phyloP scores from a whole-genome alignment of 1,140 invertebrate genomes.

The Drepana arcuata region DNA sequence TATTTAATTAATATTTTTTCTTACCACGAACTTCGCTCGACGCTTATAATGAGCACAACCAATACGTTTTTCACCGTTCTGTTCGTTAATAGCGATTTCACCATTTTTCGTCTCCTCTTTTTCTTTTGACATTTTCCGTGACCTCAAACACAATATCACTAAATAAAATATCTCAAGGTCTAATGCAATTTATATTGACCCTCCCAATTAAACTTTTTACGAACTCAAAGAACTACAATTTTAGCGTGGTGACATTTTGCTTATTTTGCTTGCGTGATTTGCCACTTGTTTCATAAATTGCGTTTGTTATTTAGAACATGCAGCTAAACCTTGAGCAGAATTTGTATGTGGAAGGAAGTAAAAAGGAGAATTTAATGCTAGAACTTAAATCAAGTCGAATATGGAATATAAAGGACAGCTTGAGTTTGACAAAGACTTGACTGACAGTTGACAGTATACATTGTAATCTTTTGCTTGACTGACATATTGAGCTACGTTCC shows the following conservation, averaged over 20 bases:
- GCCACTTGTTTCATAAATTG: neutral
- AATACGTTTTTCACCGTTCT: constrained; percentile 61
- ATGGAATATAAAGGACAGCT: too few species aligned
- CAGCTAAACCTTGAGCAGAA: too few species aligned
- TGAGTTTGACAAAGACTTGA: too few species aligned
- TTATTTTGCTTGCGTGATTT: constrained; percentile 1
- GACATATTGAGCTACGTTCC: too few species aligned
- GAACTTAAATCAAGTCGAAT: too few species aligned
- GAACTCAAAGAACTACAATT: constrained; percentile 25
- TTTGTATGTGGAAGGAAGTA: too few species aligned
- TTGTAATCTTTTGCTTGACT: too few species aligned
- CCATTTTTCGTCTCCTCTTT: constrained; percentile 29
- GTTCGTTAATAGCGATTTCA: constrained; percentile 24
- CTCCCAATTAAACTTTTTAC: constrained; percentile 26
- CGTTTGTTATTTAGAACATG: neutral
- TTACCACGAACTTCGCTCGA: constrained; percentile 86
- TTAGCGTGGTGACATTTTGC: constrained; percentile 10
- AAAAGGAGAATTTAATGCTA: too few species aligned
- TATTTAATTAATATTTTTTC: constrained; percentile 21
- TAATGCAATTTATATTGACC: constrained; percentile 11
- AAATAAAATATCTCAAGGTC: constrained; percentile 14
- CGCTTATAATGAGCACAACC: constrained; percentile 86
- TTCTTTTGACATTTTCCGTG: constrained; percentile 42
- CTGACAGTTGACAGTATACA: too few species aligned
- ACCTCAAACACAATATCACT: constrained; percentile 1